Conservation (phyloP, 2,113 vertebrate genomes). For the Balaenoptera acutorostrata region DNA sequence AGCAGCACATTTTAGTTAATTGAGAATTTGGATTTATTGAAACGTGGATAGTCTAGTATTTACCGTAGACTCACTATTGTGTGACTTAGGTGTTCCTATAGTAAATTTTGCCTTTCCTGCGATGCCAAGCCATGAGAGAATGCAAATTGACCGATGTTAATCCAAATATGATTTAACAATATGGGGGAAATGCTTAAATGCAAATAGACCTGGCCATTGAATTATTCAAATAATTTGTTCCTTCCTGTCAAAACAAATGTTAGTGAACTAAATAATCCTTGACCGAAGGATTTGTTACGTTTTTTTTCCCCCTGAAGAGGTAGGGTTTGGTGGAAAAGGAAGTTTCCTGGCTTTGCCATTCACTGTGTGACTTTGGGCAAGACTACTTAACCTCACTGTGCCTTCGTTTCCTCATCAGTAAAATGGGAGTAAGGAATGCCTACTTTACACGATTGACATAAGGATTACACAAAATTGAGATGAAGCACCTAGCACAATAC, state of each 20-base stretch:
- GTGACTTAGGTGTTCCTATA: neutral
- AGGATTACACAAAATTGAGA: neutral
- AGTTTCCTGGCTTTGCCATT: slow-evolving; percentile 6
- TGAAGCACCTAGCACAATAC: neutral
- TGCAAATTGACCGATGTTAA: slow-evolving; percentile 5
- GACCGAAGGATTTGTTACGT: neutral
- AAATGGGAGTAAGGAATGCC: neutral
- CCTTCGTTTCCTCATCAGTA: slow-evolving; percentile 16
- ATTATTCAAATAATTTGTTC: slow-evolving; percentile 27
- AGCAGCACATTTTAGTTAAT: slow-evolving; percentile 31
- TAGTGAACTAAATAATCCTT: slow-evolving; percentile 29
- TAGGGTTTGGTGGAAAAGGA: neutral
- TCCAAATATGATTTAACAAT: slow-evolving; percentile 15
- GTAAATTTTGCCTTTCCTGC: neutral
- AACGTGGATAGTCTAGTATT: neutral
- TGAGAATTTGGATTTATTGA: slow-evolving; percentile 13
- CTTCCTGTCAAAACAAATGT: neutral
- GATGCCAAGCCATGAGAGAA: neutral
- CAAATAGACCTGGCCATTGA: neutral
- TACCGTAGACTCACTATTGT: neutral
- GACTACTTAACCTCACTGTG: neutral
- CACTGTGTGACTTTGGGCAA: neutral
- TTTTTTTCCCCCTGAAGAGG: neutral
- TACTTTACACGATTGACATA: neutral
- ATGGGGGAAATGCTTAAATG: neutral